These are phyloP conservation scores for Carapus acus DNA, from an alignment of 2,797 vertebrate genomes.

Conservation along the genomic window DNA sequence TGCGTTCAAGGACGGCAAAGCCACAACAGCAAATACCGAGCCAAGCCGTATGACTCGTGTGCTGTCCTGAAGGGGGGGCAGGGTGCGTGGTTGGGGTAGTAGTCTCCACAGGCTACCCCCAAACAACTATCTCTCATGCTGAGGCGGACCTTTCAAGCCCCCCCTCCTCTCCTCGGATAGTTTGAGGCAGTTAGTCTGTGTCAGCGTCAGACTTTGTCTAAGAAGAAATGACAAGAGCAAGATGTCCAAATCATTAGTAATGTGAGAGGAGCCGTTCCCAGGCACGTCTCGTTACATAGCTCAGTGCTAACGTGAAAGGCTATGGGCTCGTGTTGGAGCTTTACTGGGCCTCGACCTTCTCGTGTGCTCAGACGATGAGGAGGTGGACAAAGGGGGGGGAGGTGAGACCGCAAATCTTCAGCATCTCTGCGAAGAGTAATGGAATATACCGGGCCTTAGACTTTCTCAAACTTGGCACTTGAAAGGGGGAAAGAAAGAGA, in stretches of 20 bases:
- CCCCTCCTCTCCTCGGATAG: conserved; percentile 37
- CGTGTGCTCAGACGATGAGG: conserved; percentile 21
- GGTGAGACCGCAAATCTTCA: conserved; percentile 21
- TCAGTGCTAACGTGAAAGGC: conserved; percentile 53
- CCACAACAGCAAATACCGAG: conserved; percentile 14
- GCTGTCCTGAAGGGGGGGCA: too few species aligned
- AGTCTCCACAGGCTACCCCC: too few species aligned
- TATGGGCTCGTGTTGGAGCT: conserved; percentile 40
- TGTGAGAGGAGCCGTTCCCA: conserved; percentile 62
- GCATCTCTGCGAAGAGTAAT: conserved; percentile 32
- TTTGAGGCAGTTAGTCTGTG: conserved; percentile 50
- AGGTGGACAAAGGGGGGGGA: conserved; percentile 11
- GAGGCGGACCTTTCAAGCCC: conserved; percentile 20
- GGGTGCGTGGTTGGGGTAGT: too few species aligned
- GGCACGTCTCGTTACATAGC: conserved; percentile 59
- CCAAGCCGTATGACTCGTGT: conserved; percentile 16
- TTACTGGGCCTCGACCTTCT: conserved; percentile 30
- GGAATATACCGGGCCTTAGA: conserved; percentile 33
- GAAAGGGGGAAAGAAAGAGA: conserved; percentile 5
- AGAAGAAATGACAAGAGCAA: conserved; percentile 68
- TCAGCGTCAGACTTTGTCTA: conserved; percentile 55
- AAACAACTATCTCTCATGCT: conserved; percentile 25
- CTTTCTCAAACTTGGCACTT: conserved; percentile 13
- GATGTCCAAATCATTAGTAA: conserved; percentile 71
- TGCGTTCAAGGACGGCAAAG: conserved; percentile 4